Conservation (phyloP, 1,140 invertebrate species). For the Lasioglossum baleicum region DNA sequence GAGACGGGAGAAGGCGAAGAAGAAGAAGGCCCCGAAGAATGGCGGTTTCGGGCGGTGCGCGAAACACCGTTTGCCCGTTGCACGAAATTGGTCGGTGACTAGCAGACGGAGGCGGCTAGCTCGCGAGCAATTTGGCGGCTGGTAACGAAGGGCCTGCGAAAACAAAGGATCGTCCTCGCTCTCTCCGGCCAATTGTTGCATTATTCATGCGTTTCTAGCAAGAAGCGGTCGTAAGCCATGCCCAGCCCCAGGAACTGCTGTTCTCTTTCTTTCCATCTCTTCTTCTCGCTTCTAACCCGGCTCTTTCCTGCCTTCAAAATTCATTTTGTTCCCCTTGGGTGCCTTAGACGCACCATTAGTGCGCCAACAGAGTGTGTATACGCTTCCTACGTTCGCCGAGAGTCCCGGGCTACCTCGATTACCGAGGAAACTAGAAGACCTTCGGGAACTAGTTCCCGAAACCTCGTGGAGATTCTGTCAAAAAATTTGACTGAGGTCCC, state of each 20-base stretch:
- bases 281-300: background rate
- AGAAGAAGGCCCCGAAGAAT: background rate
- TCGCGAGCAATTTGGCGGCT: conserved; percentile 73
- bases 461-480: conserved; percentile 17
- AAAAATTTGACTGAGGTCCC: conserved; percentile 14
- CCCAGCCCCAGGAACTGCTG: conserved; percentile 45
- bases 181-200: conserved; percentile 74
- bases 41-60: conserved; percentile 16
- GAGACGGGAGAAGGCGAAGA: background rate
- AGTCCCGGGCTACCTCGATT: conserved; percentile 48
- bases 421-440: conserved; percentile 45
- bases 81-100: conserved; percentile 66
- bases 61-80: conserved; percentile 26
- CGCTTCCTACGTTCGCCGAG: conserved; percentile 5
- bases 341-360: conserved; percentile 61
- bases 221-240: conserved; percentile 69
- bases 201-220: conserved; percentile 78
- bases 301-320: conserved; percentile 61
- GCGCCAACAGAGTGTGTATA: conserved; percentile 25
- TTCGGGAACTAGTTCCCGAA: conserved; percentile 37
- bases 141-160: conserved; percentile 75
- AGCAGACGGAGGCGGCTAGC: conserved; percentile 55
- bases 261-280: conserved; percentile 32
- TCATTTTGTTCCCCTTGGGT: conserved; percentile 57
- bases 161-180: conserved; percentile 74